phyloP scores from a whole-genome alignment of 2,888 invertebrate species.

The Rhopalosiphum nymphaeae region DNA sequence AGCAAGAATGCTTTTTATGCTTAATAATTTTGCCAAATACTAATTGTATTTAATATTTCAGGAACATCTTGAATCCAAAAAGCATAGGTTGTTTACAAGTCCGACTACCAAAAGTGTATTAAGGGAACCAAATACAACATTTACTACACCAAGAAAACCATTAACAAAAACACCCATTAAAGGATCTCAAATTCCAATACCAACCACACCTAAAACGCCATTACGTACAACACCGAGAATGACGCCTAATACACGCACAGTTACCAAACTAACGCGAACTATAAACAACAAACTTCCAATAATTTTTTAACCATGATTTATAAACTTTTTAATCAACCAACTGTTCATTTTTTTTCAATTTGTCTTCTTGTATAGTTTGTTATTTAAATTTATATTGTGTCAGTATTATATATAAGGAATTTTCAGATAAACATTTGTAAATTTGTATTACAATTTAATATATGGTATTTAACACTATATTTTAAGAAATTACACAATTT shows the following conservation, averaged over 20 bases:
- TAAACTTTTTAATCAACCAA: slow-evolving; percentile 18
- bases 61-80: slow-evolving; percentile 60
- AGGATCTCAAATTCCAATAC: slow-evolving; percentile 58
- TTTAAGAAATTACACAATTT: neutral
- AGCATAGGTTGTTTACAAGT: slow-evolving; percentile 34
- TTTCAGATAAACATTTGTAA: neutral
- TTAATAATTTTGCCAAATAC: neutral
- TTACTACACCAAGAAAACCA: slow-evolving; percentile 39
- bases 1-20: slow-evolving; percentile 4
- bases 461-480: neutral
- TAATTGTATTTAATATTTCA: slow-evolving; percentile 21
- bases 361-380: neutral
- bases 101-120: slow-evolving; percentile 45
- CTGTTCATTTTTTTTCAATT: neutral
- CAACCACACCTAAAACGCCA: slow-evolving; percentile 57
- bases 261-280: slow-evolving; percentile 52
- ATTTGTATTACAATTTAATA: slow-evolving; percentile 25
- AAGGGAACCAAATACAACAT: slow-evolving; percentile 31
- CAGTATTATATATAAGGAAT: slow-evolving; percentile 36
- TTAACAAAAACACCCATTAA: slow-evolving; percentile 47
- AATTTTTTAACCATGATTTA: slow-evolving; percentile 49
- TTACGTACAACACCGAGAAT: slow-evolving; percentile 49
- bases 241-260: slow-evolving; percentile 38
- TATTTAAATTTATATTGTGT: slow-evolving; percentile 22
- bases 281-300: slow-evolving; percentile 58